Base-by-base conservation (phyloP, 30 jellyfish, hydroid and myxozoan genomes). In the Mastigias papua region DNA sequence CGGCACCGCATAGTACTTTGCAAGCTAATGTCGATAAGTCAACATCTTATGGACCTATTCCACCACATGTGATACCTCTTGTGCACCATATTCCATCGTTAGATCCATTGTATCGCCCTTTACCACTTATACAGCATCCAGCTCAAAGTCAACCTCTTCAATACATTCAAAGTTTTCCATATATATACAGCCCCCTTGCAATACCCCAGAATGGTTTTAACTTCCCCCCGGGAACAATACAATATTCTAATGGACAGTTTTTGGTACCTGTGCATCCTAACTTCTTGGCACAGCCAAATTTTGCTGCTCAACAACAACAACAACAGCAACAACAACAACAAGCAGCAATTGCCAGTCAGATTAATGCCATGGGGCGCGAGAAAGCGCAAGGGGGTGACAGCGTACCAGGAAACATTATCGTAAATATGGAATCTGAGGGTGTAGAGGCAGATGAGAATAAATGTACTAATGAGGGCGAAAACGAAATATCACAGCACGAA, bases 1-100 rank as follows among this genome's bases (percentile, higher is more conserved):
- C 78, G 28, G 76, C 20, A 19, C 7, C 6, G 21, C 85, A 6
- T 21, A 23, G 29, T 21, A 67, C 66, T 1, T 22, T 72, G 20
- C 82, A 74, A 69, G 76, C 74, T 22, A 84, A 42, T 46, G 19
- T 72, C 17, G 80, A 27, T 22, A 58, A 87, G n/a, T 34, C 48
- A 30, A 76, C 81, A 35, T 84, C 76, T 13, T 70, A 30, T 49
- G 42, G 86, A 27, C 90, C 96, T 13, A 33, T 73, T 6, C 29
- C 95, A 11, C 81, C 97, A 51, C 97, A 90, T 51, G 8, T 90
- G 23, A 46, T 76, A 64, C 98, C 98, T 27, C 51, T 84, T n/a
- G 86, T 91, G 57, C 97, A 82, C 31, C 92, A 82, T 32, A 48
- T 82, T 16, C 87, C 62, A 42, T 58, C 93, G 0, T 33, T 84